These are phyloP conservation scores for Turdus rufiventris DNA, from an alignment of 2,113 vertebrate species.

Conservation along the genomic window DNA sequence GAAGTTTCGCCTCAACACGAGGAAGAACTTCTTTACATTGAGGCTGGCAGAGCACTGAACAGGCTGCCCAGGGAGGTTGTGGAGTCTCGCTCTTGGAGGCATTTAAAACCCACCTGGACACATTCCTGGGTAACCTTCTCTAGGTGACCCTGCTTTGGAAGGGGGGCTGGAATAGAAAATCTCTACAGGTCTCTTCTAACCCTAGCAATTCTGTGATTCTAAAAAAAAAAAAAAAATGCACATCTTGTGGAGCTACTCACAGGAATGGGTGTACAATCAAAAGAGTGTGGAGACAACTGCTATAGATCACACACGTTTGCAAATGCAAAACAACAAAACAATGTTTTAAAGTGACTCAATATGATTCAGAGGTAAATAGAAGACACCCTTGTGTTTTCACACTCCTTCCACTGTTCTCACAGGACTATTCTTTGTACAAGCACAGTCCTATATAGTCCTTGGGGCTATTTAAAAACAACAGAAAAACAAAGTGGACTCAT, in stretches of 20 bases:
- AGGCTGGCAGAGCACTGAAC: not conserved
- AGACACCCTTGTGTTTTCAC: not conserved
- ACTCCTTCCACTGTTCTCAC: not conserved
- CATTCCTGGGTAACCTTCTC: not conserved
- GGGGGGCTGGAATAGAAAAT: not conserved
- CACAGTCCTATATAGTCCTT: not conserved
- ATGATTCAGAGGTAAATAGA: not conserved
- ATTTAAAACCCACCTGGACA: fast-evolving
- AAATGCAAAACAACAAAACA: not conserved
- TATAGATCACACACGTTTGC: not conserved
- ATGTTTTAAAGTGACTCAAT: not conserved
- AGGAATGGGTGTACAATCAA: not conserved
- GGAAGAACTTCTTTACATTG: not conserved
- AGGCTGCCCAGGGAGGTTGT: not conserved
- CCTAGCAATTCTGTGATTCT: not conserved
- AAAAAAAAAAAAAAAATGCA: not conserved
- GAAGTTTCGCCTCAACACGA: not conserved
- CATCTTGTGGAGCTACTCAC: not conserved
- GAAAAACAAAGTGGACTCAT: not conserved
- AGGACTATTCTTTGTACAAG: not conserved
- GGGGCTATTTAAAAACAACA: not conserved
- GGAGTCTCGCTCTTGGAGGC: fast-evolving
- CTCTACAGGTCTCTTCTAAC: not conserved
- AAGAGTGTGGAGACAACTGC: not conserved
- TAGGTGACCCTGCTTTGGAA: not conserved